Evolutionary conservation across 2,797 vertebrate species (phyloP), one percentile per base, ranked within the genome.

Genomic region (Sebastes steindachneri): DNA sequence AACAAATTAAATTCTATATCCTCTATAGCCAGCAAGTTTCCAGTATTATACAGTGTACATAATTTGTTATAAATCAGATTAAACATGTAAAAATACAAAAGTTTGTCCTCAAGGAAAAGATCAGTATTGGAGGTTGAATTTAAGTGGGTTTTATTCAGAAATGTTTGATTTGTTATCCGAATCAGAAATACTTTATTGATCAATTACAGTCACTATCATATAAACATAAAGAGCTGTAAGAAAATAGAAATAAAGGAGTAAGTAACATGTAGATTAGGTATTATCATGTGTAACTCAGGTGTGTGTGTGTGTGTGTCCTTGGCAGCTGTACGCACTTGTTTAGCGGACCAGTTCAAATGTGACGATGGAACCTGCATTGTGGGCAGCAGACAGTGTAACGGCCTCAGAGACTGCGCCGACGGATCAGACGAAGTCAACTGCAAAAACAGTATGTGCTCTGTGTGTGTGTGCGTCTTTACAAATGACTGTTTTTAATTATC

Each of bases 271-370:
- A 45, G 5, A 45, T 45, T 45, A 45, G 7, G 41, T 45, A 7
- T 45, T 7, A 45, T 45, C 15, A 45, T 2, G 41, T 45, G 41
- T 45, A 45, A 73, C 41, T 9, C 17, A 14, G 7, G 26, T 51
- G 3, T 41, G 9, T 58, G 17, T 59, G 35, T 35, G 28, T 48
- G 54, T 69, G 2, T 69, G 2, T 66, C 10, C 4, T 45, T 55
- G 23, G 23, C 92, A 99, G 99, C 98, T 90, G 96, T 96, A 23
- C 96, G 95, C 25, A 97, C 97, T 57, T 99, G 99, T 88, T 95
- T 96, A 73, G 93, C 96, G 1, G 98, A 99, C 88, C 97, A 99
- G 83, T 99, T 98, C 85, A 97, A 96, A 88, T 99, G 99, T 84
- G 97, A 97, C 2, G 97, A 99, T 66, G 98, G 98, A 1, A 97